Conservation (phyloP, 2,888 invertebrate genomes). For the Chorisops tibialis region DNA sequence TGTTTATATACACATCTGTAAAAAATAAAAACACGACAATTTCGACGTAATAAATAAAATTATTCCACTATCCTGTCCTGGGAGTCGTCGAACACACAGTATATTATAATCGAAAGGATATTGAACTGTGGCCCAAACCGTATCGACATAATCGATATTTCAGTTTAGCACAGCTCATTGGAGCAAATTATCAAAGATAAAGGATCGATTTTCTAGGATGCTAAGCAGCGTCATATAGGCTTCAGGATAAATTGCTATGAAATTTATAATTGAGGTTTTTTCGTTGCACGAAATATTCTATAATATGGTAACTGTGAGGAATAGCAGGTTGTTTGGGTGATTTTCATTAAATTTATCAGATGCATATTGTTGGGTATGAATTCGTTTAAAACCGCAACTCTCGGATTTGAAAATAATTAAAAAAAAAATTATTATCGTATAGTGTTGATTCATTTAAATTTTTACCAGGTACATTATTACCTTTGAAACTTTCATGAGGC, state of each 20-base stretch:
- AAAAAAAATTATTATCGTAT: too few relatives aligned
- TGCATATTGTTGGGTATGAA: too few relatives aligned
- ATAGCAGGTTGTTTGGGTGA: too few relatives aligned
- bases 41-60: background rate
- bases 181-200: constrained; percentile 6
- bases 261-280: background rate
- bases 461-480: too few relatives aligned
- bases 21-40: background rate
- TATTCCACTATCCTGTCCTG: background rate
- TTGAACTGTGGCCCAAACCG: constrained; percentile 1
- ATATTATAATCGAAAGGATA: constrained; percentile 11
- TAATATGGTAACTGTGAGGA: too few relatives aligned
- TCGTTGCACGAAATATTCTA: background rate
- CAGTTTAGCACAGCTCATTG: background rate
- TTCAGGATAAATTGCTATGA: background rate
- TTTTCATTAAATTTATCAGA: too few relatives aligned
- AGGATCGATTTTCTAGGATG: background rate
- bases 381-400: too few relatives aligned
- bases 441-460: too few relatives aligned
- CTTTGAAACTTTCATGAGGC: too few relatives aligned
- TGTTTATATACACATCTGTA: too few relatives aligned
- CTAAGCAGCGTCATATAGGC: background rate
- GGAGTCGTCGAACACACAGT: background rate
- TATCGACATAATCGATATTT: constrained; percentile 13
- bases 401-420: too few relatives aligned